Conservation (phyloP, 2,113 vertebrate species). For the Melanotaenia duboulayi region DNA sequence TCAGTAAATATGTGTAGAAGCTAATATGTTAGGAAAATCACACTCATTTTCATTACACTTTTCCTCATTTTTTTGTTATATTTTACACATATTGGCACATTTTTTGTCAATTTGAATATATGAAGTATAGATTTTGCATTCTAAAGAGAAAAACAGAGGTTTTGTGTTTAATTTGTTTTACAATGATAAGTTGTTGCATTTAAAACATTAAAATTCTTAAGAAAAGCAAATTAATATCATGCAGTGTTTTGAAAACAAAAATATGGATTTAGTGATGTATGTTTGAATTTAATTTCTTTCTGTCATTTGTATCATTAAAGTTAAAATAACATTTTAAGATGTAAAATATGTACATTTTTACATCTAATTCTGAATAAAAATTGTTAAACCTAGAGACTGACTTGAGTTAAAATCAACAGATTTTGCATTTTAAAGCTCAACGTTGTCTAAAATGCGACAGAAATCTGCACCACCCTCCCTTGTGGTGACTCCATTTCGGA, state of each 20-base stretch:
- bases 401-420: not conserved
- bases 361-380: constrained; percentile 12
- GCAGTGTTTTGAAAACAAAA: not conserved
- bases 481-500: no score
- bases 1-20: constrained; percentile 8
- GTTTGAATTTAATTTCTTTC: constrained; percentile 10
- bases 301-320: constrained; percentile 7
- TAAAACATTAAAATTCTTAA: not conserved
- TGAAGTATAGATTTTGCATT: not conserved
- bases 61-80: not conserved
- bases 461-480: no score
- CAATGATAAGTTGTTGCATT: constrained; percentile 2
- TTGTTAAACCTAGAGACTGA: not conserved
- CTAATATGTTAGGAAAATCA: not conserved
- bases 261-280: no score
- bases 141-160: not conserved
- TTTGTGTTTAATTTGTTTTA: not conserved
- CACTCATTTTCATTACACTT: not conserved
- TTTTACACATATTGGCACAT: not conserved
- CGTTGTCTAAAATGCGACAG: no score
- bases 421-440: no score
- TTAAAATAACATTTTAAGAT: constrained; percentile 6
- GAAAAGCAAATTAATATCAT: not conserved
- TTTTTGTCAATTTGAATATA: no score
- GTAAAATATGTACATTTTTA: not conserved